Base-by-base conservation (phyloP, 2,797 vertebrate species). In the Phoebastria nigripes region DNA sequence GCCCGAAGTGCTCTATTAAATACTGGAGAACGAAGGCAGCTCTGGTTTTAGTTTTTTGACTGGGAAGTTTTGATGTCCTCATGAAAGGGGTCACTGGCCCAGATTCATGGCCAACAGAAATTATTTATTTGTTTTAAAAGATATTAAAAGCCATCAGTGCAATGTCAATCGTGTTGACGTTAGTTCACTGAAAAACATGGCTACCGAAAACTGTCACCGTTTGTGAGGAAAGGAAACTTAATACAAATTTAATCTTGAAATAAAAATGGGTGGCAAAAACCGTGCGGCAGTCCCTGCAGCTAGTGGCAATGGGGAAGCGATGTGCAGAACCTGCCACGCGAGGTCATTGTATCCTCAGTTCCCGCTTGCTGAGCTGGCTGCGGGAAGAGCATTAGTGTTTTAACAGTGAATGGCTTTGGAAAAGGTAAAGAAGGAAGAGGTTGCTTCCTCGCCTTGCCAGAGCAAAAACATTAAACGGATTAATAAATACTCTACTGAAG, bases 281-380 rank as follows among this genome's bases (percentile, higher is more conserved):
- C 3, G 14, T 25, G 35, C 52, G 31, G n/a, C 28, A 4, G 46
- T 61, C 10, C 25, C 21, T 16, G 28, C 18, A 19, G n/a, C 2
- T 11, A 2, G 31, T 20, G 46, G 54, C 16, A 4, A 2, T 0
- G 15, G 21, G 2, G 5, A 29, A 28, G 37, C 78, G 81, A 15
- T 52, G 49, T 51, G 37, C 39, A 3, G 46, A 28, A 4, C 77
- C 94, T 93, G 94, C 97, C 97, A 91, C 94, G 71, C 8, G 97
- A 95, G 96, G 97, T 97, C 96, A 85, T 95, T 8, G 26, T 66
- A 54, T 42, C 46, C 92, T 81, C 41, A 3, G 42, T 24, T 82
- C 69, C 92, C 42, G 2, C 37, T 77, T n/a, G 11, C 26, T 44
- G 44, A 42, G 72, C 63, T 51, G 81, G 70, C 84, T 67, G 26